Conservation (phyloP, 1,140 invertebrate genomes). For the Ceratosolen fusciceps region DNA sequence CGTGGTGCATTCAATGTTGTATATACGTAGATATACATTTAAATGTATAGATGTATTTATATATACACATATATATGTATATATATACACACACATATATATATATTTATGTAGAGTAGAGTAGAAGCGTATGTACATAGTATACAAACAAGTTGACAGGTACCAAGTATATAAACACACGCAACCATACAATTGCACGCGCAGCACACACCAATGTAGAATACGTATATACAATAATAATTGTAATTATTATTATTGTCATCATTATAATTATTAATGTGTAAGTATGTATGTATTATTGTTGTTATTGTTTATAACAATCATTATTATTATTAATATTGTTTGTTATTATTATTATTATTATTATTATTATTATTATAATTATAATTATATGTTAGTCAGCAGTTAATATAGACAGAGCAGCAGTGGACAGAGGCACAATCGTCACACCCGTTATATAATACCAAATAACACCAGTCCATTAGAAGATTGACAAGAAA, state of each 20-base stretch:
- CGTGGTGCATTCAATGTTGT: background rate
- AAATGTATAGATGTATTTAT: background rate
- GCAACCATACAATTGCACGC: constrained; percentile 55
- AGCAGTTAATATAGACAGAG: constrained; percentile 66
- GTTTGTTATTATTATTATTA: too few relatives aligned
- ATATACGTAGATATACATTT: background rate
- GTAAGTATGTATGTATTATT: background rate
- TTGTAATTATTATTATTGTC: too few relatives aligned
- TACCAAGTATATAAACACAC: constrained; percentile 48
- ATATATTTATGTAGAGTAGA: background rate
- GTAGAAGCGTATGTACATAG: constrained; percentile 49
- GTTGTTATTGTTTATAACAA: too few relatives aligned
- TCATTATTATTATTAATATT: constrained; percentile 21
- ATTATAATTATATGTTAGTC: constrained; percentile 49
- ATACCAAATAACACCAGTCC: constrained; percentile 4
- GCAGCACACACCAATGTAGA: constrained; percentile 27
- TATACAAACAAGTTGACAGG: constrained; percentile 4
- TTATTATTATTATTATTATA: too few relatives aligned
- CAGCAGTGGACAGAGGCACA: constrained; percentile 71
- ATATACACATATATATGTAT: background rate
- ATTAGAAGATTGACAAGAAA: constrained; percentile 36
- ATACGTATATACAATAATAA: constrained; percentile 20
- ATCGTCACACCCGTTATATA: constrained; percentile 68
- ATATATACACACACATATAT: constrained; percentile 33
- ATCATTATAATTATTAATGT: too few relatives aligned